Percentiles rank a stretch among this genome's conserved stretches.
Conservation (phyloP, 2,888 invertebrate species). For the Drosophila subquinaria region DNA sequence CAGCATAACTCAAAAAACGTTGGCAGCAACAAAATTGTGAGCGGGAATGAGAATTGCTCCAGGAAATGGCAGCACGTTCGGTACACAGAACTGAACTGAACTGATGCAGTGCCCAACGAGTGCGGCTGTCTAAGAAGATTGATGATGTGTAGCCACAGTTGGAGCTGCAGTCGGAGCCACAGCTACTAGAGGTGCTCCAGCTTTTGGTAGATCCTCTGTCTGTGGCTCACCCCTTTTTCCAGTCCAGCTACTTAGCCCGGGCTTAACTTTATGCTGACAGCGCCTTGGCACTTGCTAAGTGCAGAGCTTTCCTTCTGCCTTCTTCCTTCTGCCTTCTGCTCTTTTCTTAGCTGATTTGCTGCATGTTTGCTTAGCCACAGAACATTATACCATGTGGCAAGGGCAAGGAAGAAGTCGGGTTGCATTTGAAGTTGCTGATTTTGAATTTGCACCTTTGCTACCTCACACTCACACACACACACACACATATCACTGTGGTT, state of each 20-base stretch:
- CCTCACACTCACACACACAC: background rate
- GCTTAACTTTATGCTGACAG: constrained; percentile 79
- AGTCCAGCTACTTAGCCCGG: constrained; percentile 62
- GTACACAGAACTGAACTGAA: constrained; percentile 61
- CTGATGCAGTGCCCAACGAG: constrained; percentile 58
- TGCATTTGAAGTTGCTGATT: constrained; percentile 58
- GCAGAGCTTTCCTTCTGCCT: constrained; percentile 52
- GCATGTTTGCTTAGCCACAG: constrained; percentile 53
- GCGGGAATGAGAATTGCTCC: constrained; percentile 30
- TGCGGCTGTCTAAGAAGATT: constrained; percentile 76
- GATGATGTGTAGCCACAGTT: constrained; percentile 63
- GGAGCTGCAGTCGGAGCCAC: constrained; percentile 28
- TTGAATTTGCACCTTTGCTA: constrained; percentile 54
- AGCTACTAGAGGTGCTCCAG: constrained; percentile 35
- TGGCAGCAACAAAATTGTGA: constrained; percentile 70
- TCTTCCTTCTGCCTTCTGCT: no score
- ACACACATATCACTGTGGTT: constrained; percentile 12
- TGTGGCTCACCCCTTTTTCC: constrained; percentile 29
- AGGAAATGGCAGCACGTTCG: constrained; percentile 75
- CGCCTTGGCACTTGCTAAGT: constrained; percentile 73
- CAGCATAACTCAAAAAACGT: constrained; percentile 71
- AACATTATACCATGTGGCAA: background rate
- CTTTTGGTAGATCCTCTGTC: constrained; percentile 2
- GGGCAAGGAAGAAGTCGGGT: constrained; percentile 1
- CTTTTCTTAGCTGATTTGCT: constrained; percentile 69